Evolutionary conservation across 2,113 vertebrate genomes (phyloP).

Genomic region (Sinocyclocheilus maitianheensis): DNA sequence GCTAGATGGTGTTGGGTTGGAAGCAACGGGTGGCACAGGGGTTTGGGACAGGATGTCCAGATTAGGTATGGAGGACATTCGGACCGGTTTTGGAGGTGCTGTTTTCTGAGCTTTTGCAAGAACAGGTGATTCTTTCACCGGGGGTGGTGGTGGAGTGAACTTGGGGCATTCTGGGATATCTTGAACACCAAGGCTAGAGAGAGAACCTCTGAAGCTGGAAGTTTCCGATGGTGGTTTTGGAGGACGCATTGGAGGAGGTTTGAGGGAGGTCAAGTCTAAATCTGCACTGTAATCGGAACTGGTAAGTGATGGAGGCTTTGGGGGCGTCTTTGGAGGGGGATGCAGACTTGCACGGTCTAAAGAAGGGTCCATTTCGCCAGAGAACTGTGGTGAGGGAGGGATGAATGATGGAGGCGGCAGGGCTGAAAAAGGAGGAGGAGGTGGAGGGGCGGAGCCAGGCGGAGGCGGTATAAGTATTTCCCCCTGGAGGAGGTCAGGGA

Average conservation of each 20-base stretch:
- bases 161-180: constrained; percentile 60
- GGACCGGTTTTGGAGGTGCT: constrained; percentile 72
- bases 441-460: constrained; percentile 72
- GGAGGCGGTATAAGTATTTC: constrained; percentile 82
- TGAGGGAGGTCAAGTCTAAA: constrained; percentile 63
- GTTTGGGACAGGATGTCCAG: constrained; percentile 55
- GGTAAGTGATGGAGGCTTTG: constrained; percentile 62
- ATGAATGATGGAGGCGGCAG: constrained; percentile 71
- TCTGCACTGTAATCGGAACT: constrained; percentile 13
- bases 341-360: constrained; percentile 54
- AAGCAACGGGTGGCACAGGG: constrained; percentile 61
- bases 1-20: constrained; percentile 65
- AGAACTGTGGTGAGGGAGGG: constrained; percentile 61
- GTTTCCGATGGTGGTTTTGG: constrained; percentile 68
- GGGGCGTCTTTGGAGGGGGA: constrained; percentile 67
- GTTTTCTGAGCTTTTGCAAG: constrained; percentile 68
- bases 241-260: constrained; percentile 71
- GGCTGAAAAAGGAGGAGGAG: constrained; percentile 66
- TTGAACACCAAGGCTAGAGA: constrained; percentile 58
- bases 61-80: constrained; percentile 70
- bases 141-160: constrained; percentile 69
- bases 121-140: constrained; percentile 73
- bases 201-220: constrained; percentile 67
- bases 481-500: constrained; percentile 71
- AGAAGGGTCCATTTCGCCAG: constrained; percentile 56